These are phyloP conservation scores for Ptilorrhoa leucosticta DNA, from an alignment of 2,113 vertebrate genomes.

Conservation along the genomic window DNA sequence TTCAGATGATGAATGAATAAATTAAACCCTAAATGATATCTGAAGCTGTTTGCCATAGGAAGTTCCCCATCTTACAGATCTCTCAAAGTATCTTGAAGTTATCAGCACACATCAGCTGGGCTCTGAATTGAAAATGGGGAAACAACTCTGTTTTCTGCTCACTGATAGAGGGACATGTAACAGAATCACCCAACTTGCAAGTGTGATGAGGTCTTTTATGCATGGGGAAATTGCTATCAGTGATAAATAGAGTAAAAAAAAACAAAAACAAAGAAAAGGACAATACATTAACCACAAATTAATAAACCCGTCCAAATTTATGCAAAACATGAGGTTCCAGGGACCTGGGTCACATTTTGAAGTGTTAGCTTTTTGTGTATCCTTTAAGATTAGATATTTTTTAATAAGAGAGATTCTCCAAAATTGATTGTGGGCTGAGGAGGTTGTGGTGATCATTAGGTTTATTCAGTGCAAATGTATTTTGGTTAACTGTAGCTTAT, in stretches of 20 bases:
- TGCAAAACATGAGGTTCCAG: not conserved
- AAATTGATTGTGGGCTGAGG: not conserved
- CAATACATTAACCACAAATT: not conserved
- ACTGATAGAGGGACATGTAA: not conserved
- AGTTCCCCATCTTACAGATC: not conserved
- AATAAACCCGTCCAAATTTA: not conserved
- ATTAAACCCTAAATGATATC: not conserved
- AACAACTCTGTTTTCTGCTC: not conserved
- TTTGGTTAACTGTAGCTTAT: not conserved
- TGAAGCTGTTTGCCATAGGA: not conserved
- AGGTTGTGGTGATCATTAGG: not conserved
- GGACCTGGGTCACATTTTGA: not conserved
- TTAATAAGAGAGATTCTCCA: not conserved
- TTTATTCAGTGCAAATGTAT: not conserved
- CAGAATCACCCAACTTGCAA: not conserved
- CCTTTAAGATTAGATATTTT: not conserved
- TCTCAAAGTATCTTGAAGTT: not conserved
- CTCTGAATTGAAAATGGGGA: not conserved
- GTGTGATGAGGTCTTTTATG: not conserved
- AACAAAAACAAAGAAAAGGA: not conserved
- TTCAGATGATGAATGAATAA: not conserved
- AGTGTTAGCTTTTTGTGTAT: not conserved
- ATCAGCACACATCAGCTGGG: fast-evolving
- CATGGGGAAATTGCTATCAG: not conserved
- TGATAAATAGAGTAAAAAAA: not conserved